phyloP scores from a whole-genome alignment of 2,888 invertebrate species.

The Eristalinus sepulchralis region DNA sequence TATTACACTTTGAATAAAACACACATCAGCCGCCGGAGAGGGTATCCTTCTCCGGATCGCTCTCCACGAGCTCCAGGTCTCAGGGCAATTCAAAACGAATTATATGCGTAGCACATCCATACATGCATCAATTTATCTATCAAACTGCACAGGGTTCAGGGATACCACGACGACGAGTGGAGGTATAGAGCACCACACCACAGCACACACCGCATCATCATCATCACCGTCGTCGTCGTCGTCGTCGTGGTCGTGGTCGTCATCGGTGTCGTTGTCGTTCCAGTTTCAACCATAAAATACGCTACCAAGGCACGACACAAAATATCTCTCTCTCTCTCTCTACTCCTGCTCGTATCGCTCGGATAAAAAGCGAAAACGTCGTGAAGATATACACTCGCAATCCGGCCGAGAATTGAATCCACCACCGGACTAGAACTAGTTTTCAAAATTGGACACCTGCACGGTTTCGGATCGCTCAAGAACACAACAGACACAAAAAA shows the following conservation, averaged over 20 bases:
- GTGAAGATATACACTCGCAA: constrained; percentile 50
- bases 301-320: constrained; percentile 59
- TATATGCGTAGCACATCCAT: constrained; percentile 62
- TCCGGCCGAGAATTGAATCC: constrained; percentile 51
- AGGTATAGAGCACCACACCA: constrained; percentile 42
- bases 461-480: constrained; percentile 69
- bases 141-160: constrained; percentile 48
- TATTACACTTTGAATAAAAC: constrained; percentile 64
- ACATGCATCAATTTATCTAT: constrained; percentile 65
- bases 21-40: constrained; percentile 12
- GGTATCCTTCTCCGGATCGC: not conserved
- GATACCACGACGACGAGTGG: constrained; percentile 25
- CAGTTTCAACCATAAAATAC: constrained; percentile 67
- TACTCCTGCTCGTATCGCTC: constrained; percentile 7
- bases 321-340: constrained; percentile 48
- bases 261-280: constrained; percentile 25
- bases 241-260: constrained; percentile 7
- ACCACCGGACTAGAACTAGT: constrained; percentile 68
- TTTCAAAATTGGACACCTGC: constrained; percentile 72
- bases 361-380: constrained; percentile 64
- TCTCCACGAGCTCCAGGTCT: constrained; percentile 13
- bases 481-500: not conserved
- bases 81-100: constrained; percentile 62
- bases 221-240: not conserved
- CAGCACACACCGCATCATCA: constrained; percentile 15